Conservation (phyloP, 2,113 vertebrate species). For the Neopipo cinnamomea region DNA sequence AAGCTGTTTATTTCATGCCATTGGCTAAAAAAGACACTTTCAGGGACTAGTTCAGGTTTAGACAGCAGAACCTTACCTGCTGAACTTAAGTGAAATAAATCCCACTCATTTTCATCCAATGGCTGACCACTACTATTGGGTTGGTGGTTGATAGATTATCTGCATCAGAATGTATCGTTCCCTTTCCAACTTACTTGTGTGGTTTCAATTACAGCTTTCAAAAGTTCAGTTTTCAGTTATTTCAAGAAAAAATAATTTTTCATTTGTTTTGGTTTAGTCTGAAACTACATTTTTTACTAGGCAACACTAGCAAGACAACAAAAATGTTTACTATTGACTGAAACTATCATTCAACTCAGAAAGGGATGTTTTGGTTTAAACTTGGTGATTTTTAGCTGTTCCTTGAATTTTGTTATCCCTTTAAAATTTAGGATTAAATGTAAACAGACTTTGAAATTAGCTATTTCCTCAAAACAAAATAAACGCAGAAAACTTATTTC, state of each 20-base stretch:
- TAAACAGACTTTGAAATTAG: background rate
- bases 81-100: background rate
- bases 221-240: constrained; percentile 11
- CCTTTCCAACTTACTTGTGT: background rate
- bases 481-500: background rate
- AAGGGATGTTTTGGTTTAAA: background rate
- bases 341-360: constrained; percentile 38
- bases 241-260: constrained; percentile 8
- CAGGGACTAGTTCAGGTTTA: background rate
- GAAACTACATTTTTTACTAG: constrained; percentile 9
- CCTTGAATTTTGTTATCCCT: background rate
- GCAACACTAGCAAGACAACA: constrained; percentile 33
- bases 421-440: background rate
- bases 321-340: constrained; percentile 38
- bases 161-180: background rate
- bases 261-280: constrained; percentile 39
- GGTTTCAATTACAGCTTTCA: constrained; percentile 40
- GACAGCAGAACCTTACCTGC: background rate
- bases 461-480: background rate
- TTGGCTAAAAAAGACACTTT: background rate
- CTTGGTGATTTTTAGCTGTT: background rate
- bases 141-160: background rate
- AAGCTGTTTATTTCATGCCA: background rate
- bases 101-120: background rate
- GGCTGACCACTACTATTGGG: background rate